These are phyloP conservation scores for Limenitis camilla DNA, from an alignment of 2,888 invertebrate species.

Conservation along the genomic window DNA sequence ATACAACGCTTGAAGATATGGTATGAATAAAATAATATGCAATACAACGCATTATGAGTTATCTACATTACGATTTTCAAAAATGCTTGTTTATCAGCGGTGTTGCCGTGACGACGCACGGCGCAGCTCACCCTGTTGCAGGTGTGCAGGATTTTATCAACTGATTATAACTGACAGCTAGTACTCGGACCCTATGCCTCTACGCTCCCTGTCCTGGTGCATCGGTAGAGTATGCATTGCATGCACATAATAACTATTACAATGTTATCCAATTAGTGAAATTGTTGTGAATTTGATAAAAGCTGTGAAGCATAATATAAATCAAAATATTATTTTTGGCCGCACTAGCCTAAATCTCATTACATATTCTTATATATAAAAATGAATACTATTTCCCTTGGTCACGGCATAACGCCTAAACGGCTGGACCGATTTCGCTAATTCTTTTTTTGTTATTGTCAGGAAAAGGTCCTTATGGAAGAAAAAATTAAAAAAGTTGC, in stretches of 20 bases:
- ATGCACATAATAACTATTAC: conserved; percentile 5
- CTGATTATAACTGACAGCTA: conserved; percentile 57
- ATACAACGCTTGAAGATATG: no score
- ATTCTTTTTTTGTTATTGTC: no score
- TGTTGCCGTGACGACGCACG: conserved; percentile 48
- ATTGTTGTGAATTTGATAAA: conserved; percentile 2
- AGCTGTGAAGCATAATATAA: no score
- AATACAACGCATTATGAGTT: conserved; percentile 5
- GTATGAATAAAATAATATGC: no score
- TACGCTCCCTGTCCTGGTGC: neutral
- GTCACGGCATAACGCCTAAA: no score
- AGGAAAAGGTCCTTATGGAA: no score
- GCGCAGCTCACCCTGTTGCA: conserved; percentile 40
- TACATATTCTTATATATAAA: no score
- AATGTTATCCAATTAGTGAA: conserved; percentile 16
- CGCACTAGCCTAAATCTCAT: no score
- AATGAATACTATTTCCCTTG: no score
- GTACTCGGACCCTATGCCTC: conserved; percentile 16
- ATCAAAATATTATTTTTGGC: no score
- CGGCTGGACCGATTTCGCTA: no score
- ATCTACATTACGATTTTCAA: conserved; percentile 30
- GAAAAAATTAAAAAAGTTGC: no score
- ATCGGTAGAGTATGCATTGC: conserved; percentile 20
- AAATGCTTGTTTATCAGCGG: conserved; percentile 55
- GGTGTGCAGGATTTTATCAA: conserved; percentile 70